Evolutionary conservation across 2,888 invertebrate species (phyloP).

Genomic region (Deilephila elpenor): DNA sequence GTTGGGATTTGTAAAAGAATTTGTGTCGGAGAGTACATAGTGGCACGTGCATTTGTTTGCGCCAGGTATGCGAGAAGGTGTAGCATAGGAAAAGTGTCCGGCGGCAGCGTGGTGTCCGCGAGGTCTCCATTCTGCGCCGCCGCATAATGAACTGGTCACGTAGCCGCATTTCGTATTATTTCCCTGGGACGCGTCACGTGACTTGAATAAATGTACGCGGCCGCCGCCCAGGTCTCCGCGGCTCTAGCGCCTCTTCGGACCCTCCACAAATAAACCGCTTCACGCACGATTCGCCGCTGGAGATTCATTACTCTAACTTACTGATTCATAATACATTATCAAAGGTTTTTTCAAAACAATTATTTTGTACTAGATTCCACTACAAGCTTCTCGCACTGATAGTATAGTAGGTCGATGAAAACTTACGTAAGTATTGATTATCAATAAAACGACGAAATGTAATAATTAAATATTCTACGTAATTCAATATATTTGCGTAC

Average conservation of each 20-base stretch:
- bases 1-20: conserved; percentile 55
- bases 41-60: conserved; percentile 65
- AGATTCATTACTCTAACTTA: conserved; percentile 83
- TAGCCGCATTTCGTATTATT: conserved; percentile 85
- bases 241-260: conserved; percentile 71
- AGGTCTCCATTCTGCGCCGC: conserved; percentile 66
- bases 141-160: conserved; percentile 84
- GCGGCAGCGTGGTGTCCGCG: conserved; percentile 59
- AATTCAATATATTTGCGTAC: too few species aligned
- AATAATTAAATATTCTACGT: too few species aligned
- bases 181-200: conserved; percentile 83
- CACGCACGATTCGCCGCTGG: conserved; percentile 81
- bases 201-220: conserved; percentile 78
- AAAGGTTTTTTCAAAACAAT: conserved; percentile 37
- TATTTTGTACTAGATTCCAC: background rate
- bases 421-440: too few species aligned
- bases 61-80: conserved; percentile 57
- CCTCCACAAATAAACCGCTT: conserved; percentile 84
- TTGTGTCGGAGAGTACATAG: conserved; percentile 52
- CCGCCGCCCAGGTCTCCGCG: conserved; percentile 60
- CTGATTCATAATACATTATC: conserved; percentile 69
- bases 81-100: conserved; percentile 50
- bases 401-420: too few species aligned
- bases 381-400: background rate
- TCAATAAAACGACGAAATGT: too few species aligned